Evolutionary conservation across 1,140 invertebrate species (phyloP).

Genomic region (Diuraphis noxia): DNA sequence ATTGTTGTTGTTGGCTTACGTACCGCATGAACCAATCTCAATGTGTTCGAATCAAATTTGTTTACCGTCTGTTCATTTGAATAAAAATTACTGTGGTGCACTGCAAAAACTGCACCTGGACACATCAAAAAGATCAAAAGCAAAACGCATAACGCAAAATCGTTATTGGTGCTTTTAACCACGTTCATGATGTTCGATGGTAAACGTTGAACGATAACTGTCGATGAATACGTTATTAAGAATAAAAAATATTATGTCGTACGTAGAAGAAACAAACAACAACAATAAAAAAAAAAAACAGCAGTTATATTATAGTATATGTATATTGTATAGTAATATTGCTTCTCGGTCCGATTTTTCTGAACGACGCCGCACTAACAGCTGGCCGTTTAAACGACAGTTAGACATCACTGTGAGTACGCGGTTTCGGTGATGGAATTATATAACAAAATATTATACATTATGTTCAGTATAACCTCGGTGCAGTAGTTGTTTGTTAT

Average conservation of each 20-base stretch:
- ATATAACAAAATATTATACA: background rate
- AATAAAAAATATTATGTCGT: background rate
- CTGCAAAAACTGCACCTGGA: background rate
- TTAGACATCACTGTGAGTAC: background rate
- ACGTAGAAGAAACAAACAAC: background rate
- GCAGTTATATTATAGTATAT: no score
- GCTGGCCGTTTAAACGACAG: background rate
- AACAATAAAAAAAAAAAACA: background rate
- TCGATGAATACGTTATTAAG: background rate
- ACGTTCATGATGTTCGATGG: background rate
- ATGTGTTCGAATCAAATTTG: background rate
- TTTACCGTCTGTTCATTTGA: background rate
- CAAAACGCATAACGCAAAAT: background rate
- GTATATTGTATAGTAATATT: no score
- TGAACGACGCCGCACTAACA: background rate
- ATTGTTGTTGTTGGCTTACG: background rate
- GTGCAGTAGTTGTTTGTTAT: background rate
- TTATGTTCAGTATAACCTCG: background rate
- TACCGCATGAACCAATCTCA: constrained; percentile 8
- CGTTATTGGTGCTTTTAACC: no score
- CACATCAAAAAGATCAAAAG: background rate
- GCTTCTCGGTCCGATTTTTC: background rate
- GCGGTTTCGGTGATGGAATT: background rate
- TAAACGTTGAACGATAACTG: background rate
- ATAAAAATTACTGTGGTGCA: background rate